phyloP scores from a whole-genome alignment of 2,797 vertebrate species.

The Poecilia velifera region DNA sequence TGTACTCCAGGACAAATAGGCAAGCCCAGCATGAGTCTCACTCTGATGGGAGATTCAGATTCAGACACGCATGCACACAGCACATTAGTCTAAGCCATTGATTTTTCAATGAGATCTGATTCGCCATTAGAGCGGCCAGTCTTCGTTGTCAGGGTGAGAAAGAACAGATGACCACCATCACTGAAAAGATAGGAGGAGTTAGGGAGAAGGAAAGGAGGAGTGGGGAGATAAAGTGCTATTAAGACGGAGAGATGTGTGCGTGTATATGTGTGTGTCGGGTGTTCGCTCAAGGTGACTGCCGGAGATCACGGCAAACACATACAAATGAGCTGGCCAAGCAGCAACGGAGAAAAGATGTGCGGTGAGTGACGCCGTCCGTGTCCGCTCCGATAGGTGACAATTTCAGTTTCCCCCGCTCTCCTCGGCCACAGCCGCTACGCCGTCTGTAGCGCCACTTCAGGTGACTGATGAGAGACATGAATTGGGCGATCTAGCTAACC shows the following conservation, averaged over 20 bases:
- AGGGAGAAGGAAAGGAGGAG: background rate
- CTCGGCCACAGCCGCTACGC: constrained; percentile 14
- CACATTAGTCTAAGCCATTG: constrained; percentile 45
- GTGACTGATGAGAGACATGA: constrained; percentile 10
- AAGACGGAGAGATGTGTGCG: constrained; percentile 52
- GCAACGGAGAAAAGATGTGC: constrained; percentile 30
- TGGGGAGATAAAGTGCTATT: constrained; percentile 62
- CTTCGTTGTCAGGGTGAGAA: constrained; percentile 19
- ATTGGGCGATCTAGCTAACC: constrained; percentile 17
- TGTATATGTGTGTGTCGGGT: background rate
- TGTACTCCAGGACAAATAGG: constrained; percentile 48
- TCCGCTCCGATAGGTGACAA: constrained; percentile 24
- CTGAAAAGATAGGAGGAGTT: constrained; percentile 24
- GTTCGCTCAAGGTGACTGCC: constrained; percentile 71
- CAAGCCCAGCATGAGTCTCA: constrained; percentile 58
- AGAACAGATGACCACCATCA: constrained; percentile 32
- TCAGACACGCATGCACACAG: constrained; percentile 4
- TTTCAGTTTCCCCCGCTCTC: constrained; percentile 7
- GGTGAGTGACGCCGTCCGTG: constrained; percentile 27
- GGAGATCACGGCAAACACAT: constrained; percentile 57
- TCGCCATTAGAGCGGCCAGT: constrained; percentile 36
- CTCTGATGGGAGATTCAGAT: constrained; percentile 35
- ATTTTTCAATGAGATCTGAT: constrained; percentile 61
- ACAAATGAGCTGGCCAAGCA: constrained; percentile 59
- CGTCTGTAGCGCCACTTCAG: background rate